Base-by-base conservation (phyloP, 2,113 vertebrate species). In the Lampris incognitus region DNA sequence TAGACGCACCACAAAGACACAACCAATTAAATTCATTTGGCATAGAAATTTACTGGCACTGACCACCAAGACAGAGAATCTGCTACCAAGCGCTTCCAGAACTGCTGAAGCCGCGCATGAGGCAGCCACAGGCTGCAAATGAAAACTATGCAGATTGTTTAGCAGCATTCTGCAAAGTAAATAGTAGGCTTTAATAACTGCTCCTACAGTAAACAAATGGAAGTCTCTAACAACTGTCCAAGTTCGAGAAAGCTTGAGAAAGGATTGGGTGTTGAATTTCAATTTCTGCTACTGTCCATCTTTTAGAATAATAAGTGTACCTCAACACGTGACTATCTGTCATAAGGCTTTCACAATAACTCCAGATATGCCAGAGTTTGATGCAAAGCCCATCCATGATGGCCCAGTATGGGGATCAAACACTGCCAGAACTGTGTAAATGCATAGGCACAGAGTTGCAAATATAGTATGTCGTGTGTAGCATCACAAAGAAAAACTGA, bases 21-120 rank as follows among this genome's bases (percentile, higher is more conserved):
- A 52, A 36, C 59, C 10, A 36, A 57, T 54, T 62, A 5, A 38
- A 63, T 62, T 24, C n/a, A 44, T 63, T 63, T 61, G 70, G 13
- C 44, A n/a, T 9, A 51, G 36, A 60, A 37, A 60, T 44, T 13
- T 40, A 39, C 46, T 66, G 48, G 46, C 63, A 63, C 39, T 52
- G 59, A 7, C 60, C 5, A 24, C 36, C 13, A 46, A 37, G 63
- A 63, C 61, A 48, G 13, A 4, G 50, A 13, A 54, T 54, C 51
- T 13, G 51, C 1, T 5, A 46, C 51, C 11, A 54, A 2, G 51
- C 13, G 10, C 13, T 13, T 54, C 11, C 8, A 54, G 8, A 54
- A 54, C 10, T n/a, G 10, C 3, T 11, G 51, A 10, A 13, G 51
- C 10, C 51, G n/a, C 51, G 44, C 51, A 54, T 54, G 51, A 2